phyloP scores from a whole-genome alignment of 1,140 invertebrate species.

The Cotesia typhae region DNA sequence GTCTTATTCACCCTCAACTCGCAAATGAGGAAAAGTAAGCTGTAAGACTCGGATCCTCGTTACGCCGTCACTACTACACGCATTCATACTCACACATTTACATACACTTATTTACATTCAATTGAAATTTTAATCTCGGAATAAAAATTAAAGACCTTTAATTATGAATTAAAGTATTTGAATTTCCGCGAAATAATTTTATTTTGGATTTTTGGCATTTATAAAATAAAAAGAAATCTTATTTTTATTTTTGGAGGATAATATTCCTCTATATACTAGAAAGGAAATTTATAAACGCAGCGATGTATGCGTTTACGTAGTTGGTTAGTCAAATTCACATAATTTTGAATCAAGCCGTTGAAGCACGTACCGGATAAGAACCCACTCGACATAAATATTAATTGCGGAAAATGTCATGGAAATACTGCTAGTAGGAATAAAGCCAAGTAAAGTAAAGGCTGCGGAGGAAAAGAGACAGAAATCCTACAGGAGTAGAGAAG shows the following conservation, averaged over 20 bases:
- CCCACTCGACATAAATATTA: constrained; percentile 58
- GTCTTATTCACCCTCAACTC: constrained; percentile 14
- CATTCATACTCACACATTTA: constrained; percentile 35
- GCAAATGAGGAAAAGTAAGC: constrained; percentile 24
- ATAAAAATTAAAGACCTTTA: too few relatives aligned
- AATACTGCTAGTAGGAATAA: constrained; percentile 52
- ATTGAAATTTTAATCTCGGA: too few relatives aligned
- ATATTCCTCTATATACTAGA: not conserved
- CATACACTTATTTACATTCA: too few relatives aligned
- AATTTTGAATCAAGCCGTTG: not conserved
- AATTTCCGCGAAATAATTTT: too few relatives aligned
- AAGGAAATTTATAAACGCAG: constrained; percentile 34
- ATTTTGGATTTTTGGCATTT: too few relatives aligned
- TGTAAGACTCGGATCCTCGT: constrained; percentile 36
- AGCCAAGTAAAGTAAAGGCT: constrained; percentile 30
- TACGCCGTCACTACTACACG: constrained; percentile 31
- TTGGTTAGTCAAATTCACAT: constrained; percentile 4
- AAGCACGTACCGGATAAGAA: not conserved
- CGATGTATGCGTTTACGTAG: too few relatives aligned
- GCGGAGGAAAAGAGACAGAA: constrained; percentile 32
- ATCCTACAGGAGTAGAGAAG: too few relatives aligned
- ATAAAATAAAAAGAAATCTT: too few relatives aligned
- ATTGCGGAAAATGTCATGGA: constrained; percentile 63
- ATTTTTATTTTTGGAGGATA: too few relatives aligned
- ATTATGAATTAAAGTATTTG: too few relatives aligned